Evolutionary conservation across 2,797 vertebrate genomes (phyloP), one percentile per base, ranked within the genome.

Genomic region (Takifugu rubripes): DNA sequence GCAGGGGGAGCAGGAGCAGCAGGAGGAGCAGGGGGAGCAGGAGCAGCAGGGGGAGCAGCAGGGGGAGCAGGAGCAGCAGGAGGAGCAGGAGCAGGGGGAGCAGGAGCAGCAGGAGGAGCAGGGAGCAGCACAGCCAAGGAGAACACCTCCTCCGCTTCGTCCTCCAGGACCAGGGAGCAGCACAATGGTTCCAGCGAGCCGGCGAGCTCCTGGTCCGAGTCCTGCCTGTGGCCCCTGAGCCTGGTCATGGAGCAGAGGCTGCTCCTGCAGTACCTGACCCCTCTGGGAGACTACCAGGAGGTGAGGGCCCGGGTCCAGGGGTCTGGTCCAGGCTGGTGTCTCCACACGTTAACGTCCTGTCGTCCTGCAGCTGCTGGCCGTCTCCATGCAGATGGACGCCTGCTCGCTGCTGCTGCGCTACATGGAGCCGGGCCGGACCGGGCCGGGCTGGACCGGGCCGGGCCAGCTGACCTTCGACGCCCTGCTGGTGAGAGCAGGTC

Each of bases 221-320:
- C 96, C 50, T 81, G 90, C 3, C 93, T 99, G 56, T 92, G 84
- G 3, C 96, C 96, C 11, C 92, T 99, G 83, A 99, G 93, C 67
- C 71, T 92, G 0, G 91, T 92, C 63, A 96, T 95, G 75, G 96
- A 99, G 81, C 95, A 98, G 85, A 92, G 96, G 57, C 93, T 99
- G 26, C 94, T 99, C 85, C 91, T 99, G 53, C 95, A 96, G 71
- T 99, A 99, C 59, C 89, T 98, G 74, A 96, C 95, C 0, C 95
- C 96, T 0, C 83, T 99, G 10, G 96, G 95, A 65, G 96, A 97
- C 40, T 96, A 97, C 72, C 95, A 98, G 84, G 96, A 99, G 95
- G 96, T 99, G 78, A 92, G 71, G 26, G 24, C 8, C 29, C 29
- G 8, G 29, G 5, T 5, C 29, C 29, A 31, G 29, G 2, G 3